Evolutionary conservation across 2,113 vertebrate genomes (phyloP).

Genomic region (Apaloderma vittatum): DNA sequence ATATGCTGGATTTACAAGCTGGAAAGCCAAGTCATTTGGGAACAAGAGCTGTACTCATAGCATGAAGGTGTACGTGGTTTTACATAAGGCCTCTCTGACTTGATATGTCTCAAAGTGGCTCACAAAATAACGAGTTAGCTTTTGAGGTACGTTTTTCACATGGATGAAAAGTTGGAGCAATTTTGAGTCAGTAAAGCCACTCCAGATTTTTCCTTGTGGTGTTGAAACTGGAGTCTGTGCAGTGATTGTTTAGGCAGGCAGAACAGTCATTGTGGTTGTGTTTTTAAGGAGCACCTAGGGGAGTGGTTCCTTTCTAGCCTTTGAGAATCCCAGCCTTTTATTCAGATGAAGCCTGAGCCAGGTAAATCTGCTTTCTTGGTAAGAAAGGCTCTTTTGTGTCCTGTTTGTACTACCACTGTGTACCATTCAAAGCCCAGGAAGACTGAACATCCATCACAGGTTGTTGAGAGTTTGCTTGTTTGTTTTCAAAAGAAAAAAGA

Average conservation of each 20-base stretch:
- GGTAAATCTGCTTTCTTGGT: neutral
- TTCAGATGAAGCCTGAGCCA: neutral
- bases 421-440: neutral
- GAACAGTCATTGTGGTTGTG: neutral
- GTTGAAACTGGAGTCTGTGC: neutral
- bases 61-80: constrained; percentile 12
- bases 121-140: neutral
- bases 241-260: neutral
- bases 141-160: neutral
- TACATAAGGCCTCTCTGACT: neutral
- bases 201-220: neutral
- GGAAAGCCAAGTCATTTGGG: neutral
- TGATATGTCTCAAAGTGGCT: neutral
- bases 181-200: constrained; percentile 2
- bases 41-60: neutral
- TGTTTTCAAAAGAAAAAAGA: neutral
- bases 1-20: neutral
- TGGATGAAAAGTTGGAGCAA: constrained; percentile 29
- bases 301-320: neutral
- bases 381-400: neutral
- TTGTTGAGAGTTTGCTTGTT: neutral
- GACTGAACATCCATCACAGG: neutral
- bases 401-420: neutral
- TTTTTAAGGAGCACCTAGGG: neutral
- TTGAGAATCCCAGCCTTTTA: neutral